phyloP scores from a whole-genome alignment of 2,113 vertebrate species.

The Scopus umbretta region DNA sequence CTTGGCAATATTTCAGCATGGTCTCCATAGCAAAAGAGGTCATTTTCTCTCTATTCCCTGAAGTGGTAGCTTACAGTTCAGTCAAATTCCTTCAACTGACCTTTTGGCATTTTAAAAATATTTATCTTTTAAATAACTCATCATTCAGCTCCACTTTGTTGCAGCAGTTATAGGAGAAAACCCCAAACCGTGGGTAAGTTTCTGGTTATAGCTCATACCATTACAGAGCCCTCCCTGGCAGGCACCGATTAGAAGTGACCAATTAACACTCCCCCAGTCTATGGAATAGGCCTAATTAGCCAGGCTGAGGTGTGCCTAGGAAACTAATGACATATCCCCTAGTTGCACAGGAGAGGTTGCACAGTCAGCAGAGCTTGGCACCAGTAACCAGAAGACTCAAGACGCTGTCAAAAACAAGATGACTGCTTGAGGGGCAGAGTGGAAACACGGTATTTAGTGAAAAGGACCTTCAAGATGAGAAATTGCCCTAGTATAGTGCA shows the following conservation, averaged over 20 bases:
- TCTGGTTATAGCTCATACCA: not conserved
- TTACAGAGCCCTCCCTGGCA: not conserved
- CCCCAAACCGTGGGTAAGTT: not conserved
- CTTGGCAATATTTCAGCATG: conserved; percentile 53
- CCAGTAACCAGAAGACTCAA: not conserved
- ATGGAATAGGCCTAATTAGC: not conserved
- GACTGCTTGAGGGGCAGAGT: not conserved
- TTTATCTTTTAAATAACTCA: conserved; percentile 21
- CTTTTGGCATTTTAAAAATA: conserved; percentile 27
- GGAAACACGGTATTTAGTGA: rapidly evolving
- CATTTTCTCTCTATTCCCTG: conserved; percentile 42
- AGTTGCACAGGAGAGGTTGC: not conserved
- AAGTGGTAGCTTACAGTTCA: conserved; percentile 30
- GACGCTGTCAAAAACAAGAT: not conserved
- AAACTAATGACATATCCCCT: not conserved
- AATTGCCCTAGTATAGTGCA: rapidly evolving
- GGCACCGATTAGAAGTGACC: not conserved
- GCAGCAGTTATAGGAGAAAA: not conserved
- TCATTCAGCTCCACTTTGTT: not conserved
- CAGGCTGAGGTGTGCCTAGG: not conserved
- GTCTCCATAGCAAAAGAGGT: conserved; percentile 45
- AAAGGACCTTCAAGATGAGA: not conserved
- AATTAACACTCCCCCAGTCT: not conserved
- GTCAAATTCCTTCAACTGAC: conserved; percentile 53
- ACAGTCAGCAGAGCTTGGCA: not conserved